phyloP scores from a whole-genome alignment of 1,140 invertebrate species.

The Apis dorsata region DNA sequence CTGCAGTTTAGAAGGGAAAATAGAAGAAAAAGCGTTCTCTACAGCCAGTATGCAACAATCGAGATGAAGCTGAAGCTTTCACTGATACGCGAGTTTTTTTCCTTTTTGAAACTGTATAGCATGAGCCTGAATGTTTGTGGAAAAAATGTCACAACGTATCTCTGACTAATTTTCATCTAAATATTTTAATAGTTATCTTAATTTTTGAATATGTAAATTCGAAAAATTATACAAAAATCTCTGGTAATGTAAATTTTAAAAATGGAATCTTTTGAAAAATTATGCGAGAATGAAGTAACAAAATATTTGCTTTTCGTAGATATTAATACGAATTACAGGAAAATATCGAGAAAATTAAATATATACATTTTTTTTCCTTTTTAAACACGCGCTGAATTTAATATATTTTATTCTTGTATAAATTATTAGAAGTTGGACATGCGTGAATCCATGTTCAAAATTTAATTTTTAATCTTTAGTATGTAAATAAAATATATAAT shows the following conservation, averaged over 20 bases:
- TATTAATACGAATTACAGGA: background rate
- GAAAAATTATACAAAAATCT: background rate
- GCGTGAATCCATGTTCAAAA: no score
- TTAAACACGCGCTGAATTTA: background rate
- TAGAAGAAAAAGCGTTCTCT: background rate
- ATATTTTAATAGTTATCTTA: background rate
- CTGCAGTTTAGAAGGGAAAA: background rate
- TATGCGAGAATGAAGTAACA: no score
- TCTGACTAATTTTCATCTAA: background rate
- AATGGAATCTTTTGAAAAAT: no score
- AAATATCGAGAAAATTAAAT: background rate
- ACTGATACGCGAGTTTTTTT: conserved; percentile 2
- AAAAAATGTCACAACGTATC: background rate
- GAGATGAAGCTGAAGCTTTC: background rate
- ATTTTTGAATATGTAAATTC: background rate
- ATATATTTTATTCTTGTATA: no score
- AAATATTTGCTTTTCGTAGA: no score
- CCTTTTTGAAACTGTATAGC: background rate
- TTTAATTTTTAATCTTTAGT: no score
- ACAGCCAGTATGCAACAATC: conserved; percentile 11
- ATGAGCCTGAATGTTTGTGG: background rate
- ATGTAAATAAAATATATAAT: no score
- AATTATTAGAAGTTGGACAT: no score
- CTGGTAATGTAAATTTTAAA: background rate
- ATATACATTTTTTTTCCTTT: background rate